Evolutionary conservation across 2,888 invertebrate species (phyloP), one percentile per base, ranked within the genome.

Genomic region (Philaethria dido): DNA sequence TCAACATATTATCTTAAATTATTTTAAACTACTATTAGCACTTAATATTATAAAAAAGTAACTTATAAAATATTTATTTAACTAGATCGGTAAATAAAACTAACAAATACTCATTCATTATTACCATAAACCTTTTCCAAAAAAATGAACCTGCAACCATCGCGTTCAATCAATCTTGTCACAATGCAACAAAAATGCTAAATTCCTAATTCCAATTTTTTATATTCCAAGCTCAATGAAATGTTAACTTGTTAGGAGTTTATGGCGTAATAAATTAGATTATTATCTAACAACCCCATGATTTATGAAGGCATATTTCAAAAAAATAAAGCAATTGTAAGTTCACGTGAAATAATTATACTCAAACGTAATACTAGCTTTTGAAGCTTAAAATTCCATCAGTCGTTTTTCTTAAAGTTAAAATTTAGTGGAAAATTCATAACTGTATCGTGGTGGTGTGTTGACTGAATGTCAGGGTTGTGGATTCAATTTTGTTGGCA

Each of bases 261-360:
- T 47, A 64, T 39, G 20, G 64, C 14, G n/a, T 16, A 20, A 69
- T 69, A 69, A 69, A 69, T 69, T 52, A 62, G 68, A 69, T 69
- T 62, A 16, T 62, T 62, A 69, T 69, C 68, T 48, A 65, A 69
- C 57, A 22, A 18, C 50, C 65, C 61, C 62, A 47, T 57, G 61
- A 69, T 69, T 59, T 69, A 62, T 65, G 62, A 25, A 47, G 39
- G 47, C 18, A 68, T 54, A 61, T 61, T 68, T 64, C 29, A 48
- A 61, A 68, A 39, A 64, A 64, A 61, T 64, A 39, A 64, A 64
- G 61, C 54, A 54, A 68, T 39, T 22, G 45, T 33, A 55, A 47
- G 25, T 48, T 42, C 55, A 64, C 64, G 64, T 64, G 52, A 36
- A 36, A 36, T 16, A 42, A 57, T 47, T 59, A 64, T 45, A 36